Percentiles rank a stretch among this genome's conserved stretches.
Conservation (phyloP, 2,797 vertebrate species). For the Enteromius mattozi region DNA sequence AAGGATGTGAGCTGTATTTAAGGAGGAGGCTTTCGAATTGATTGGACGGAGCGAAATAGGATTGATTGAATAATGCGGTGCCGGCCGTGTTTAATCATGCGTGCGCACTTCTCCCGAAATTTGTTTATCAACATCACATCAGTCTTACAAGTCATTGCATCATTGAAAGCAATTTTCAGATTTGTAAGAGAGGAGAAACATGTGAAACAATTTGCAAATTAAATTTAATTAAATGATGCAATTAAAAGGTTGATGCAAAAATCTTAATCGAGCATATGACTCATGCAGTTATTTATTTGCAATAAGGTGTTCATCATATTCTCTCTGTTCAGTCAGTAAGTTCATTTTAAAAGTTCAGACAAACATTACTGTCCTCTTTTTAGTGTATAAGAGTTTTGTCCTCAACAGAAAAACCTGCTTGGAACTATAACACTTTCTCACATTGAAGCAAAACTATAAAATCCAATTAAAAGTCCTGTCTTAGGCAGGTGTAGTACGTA, state of each 20-base stretch:
- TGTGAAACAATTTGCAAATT: not conserved
- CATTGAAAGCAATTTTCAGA: not conserved
- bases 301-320: not conserved
- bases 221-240: not conserved
- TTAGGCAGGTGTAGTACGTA: not conserved
- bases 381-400: not conserved
- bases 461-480: conserved; percentile 1
- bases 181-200: not conserved
- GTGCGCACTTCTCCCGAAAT: too few relatives aligned
- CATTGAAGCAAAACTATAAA: not conserved
- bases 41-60: too few relatives aligned
- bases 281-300: not conserved
- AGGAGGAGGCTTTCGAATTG: too few relatives aligned
- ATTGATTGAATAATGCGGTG: too few relatives aligned
- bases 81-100: too few relatives aligned
- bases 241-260: not conserved
- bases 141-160: not conserved
- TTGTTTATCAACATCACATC: too few relatives aligned
- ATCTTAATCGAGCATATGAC: not conserved
- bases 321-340: not conserved
- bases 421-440: not conserved
- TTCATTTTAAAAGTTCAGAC: not conserved
- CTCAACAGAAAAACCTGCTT: not conserved
- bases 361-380: not conserved
- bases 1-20: too few relatives aligned